Evolutionary conservation across 2,113 vertebrate species (phyloP).

Genomic region (Dipodomys spectabilis): DNA sequence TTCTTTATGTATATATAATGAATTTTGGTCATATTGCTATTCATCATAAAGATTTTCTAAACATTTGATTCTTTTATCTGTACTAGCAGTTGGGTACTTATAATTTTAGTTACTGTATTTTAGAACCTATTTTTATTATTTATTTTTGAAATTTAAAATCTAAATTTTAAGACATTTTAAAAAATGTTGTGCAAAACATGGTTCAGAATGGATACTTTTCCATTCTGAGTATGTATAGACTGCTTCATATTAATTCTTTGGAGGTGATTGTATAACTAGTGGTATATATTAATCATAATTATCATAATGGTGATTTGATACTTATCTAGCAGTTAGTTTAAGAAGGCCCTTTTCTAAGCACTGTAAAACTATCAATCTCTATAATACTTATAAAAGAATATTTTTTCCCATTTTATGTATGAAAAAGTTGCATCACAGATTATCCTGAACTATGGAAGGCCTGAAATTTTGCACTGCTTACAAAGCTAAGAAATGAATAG

Average conservation of each 20-base stretch:
- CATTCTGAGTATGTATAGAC: not conserved
- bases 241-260: conserved; percentile 10
- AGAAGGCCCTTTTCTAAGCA: not conserved
- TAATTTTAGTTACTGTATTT: conserved; percentile 33
- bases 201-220: not conserved
- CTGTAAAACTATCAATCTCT: not conserved
- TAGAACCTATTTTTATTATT: not conserved
- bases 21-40: not conserved
- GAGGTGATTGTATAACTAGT: not conserved
- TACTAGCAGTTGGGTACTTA: not conserved
- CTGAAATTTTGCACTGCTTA: not conserved
- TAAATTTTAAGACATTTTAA: not conserved
- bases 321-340: not conserved
- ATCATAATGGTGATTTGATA: not conserved
- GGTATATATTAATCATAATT: not conserved
- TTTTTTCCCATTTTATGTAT: conserved; percentile 22
- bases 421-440: not conserved
- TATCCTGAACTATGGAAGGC: not conserved
- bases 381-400: not conserved
- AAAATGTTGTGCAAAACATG: not conserved
- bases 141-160: not conserved
- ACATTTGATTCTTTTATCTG: not conserved
- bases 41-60: not conserved
- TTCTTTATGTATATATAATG: too few species aligned
- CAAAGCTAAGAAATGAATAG: not conserved